Percentiles rank a stretch among this genome's conserved stretches.
phyloP scores from a whole-genome alignment of 2,113 vertebrate genomes.

The Balaeniceps rex region DNA sequence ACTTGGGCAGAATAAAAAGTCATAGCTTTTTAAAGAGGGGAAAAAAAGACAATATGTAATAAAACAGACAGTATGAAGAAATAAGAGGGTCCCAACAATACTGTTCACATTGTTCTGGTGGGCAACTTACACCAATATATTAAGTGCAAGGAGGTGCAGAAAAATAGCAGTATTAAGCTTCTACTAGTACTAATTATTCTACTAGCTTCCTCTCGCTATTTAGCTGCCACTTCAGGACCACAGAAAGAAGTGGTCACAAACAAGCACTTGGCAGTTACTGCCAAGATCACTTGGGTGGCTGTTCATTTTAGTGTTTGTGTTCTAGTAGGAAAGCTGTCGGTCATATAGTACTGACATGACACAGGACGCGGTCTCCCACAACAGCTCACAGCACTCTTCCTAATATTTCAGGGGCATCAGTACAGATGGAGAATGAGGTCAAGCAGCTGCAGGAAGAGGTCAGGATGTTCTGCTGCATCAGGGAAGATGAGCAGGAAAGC shows the following conservation, averaged over 20 bases:
- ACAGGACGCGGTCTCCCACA: not conserved
- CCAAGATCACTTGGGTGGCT: not conserved
- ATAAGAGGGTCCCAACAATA: not conserved
- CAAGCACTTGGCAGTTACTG: not conserved
- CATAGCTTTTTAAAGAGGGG: not conserved
- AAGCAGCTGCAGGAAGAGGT: not conserved
- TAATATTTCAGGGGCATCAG: not conserved
- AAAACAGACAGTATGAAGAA: not conserved
- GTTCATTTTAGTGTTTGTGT: too few relatives aligned
- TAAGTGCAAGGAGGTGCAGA: not conserved
- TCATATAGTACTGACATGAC: not conserved
- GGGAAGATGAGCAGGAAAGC: not conserved
- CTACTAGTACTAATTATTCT: not conserved
- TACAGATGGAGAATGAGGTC: not conserved
- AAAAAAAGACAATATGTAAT: not conserved
- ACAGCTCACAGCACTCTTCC: not conserved
- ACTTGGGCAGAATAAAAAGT: not conserved
- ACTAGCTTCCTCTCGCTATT: not conserved
- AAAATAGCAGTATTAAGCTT: not conserved
- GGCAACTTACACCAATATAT: not conserved
- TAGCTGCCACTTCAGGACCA: not conserved
- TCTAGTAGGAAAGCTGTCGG: not conserved
- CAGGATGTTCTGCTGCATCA: not conserved
- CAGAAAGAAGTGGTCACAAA: not conserved
- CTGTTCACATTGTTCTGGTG: not conserved